Base-by-base conservation (phyloP, 2,113 vertebrate genomes). In the Archilochus colubris region DNA sequence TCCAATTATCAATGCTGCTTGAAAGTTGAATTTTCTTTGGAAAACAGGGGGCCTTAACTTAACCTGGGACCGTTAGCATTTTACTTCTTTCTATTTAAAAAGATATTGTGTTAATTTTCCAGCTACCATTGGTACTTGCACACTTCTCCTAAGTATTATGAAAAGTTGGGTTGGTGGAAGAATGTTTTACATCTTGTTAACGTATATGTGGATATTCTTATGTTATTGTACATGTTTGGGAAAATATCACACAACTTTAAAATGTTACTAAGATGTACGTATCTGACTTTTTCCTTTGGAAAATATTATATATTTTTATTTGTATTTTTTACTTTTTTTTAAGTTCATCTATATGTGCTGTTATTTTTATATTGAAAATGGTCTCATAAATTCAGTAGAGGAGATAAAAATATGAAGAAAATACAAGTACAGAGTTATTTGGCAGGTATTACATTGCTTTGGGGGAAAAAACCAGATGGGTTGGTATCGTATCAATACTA, bases 231-330 rank as follows among this genome's bases (percentile, higher is more conserved):
- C 97, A 98, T 98, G 97, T 98, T 98, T 97, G 95, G 93, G 83
- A 96, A 97, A 96, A 93, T 96, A 92, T 97, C 97, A 90, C 97
- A 76, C 94, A 96, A 96, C 83, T 96, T 97, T 95, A 73, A 96
- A 93, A 96, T 96, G 95, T 96, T 93, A 96, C 86, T 96, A 97
- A 98, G 98, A 97, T 98, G 98, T 98, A 98, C 90, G 97, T 98
- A 98, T 98, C 97, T 97, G 97, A 95, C 89, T 90, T 97, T 97
- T 98, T 98, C 90, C 95, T 97, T 98, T 97, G 97, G 97, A 97
- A 98, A 97, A 98, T 98, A 98, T 95, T 98, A 97, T 97, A 95
- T 98, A 98, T 98, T 98, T 98, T 98, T 97, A 97, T 98, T 98
- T 98, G 97, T 97, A 96, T 97, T 98, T 98, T 98, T 97, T 97